Conservation (phyloP, 2,113 vertebrate genomes). For the Phycodurus eques region DNA sequence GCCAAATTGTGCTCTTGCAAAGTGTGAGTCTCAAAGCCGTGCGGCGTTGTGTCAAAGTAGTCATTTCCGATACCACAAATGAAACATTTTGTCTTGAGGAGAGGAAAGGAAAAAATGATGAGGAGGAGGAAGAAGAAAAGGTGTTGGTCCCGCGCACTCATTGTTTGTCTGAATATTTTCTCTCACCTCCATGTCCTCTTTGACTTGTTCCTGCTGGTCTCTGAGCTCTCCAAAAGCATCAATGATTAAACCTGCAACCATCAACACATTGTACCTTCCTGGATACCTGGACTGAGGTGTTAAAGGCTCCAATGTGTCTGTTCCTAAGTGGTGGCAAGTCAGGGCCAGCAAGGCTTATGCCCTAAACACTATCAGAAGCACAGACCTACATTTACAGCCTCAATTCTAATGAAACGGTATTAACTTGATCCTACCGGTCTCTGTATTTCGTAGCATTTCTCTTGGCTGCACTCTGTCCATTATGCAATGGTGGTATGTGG, state of each 20-base stretch:
- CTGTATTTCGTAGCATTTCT: too few species aligned
- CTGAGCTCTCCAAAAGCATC: slow-evolving; percentile 97
- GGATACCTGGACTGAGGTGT: not conserved
- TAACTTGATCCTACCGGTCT: too few species aligned
- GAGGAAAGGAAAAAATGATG: slow-evolving; percentile 17
- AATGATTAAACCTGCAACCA: slow-evolving; percentile 88
- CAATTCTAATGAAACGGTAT: too few species aligned
- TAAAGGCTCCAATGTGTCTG: too few species aligned
- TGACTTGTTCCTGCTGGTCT: slow-evolving; percentile 98
- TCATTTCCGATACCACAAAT: slow-evolving; percentile 99
- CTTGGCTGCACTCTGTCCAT: too few species aligned
- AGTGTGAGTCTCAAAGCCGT: slow-evolving; percentile 97
- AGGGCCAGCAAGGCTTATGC: not conserved
- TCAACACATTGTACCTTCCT: not conserved
- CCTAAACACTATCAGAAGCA: not conserved
- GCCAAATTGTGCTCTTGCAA: slow-evolving; percentile 99
- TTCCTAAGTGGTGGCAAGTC: too few species aligned
- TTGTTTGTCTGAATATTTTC: not conserved
- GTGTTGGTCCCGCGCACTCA: not conserved
- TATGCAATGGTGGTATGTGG: too few species aligned
- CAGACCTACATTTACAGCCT: not conserved
- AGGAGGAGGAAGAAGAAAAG: not conserved
- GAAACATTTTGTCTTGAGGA: slow-evolving; percentile 92
- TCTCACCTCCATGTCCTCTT: slow-evolving; percentile 98
- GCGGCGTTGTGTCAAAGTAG: slow-evolving; percentile 96